Base-by-base conservation (phyloP, 2,888 invertebrate genomes). In the Synergus itoensis region DNA sequence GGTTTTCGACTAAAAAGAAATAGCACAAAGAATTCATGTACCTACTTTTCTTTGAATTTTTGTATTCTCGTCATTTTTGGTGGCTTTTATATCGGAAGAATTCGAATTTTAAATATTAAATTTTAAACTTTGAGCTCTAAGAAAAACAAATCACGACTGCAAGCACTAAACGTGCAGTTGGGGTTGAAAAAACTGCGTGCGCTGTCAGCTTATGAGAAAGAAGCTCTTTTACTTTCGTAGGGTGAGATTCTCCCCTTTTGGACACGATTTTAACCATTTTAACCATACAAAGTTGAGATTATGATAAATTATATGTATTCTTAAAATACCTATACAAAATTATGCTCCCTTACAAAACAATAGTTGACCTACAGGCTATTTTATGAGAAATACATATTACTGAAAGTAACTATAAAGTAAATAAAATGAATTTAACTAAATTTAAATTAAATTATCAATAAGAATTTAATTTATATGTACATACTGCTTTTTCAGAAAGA, bases 111-210 rank as follows among this genome's bases (percentile, higher is more conserved):
- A 3, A 36, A 53, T 4, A 28, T 28, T 69, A 3, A 48, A 1
- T 9, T 9, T 69, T 5, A 1, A 69, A 16, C 14, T 48, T 69
- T 48, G 36, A 36, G 28, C 14, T 7, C 18, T 16, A 28, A n/a
- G 69, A 36, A 48, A 48, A 36, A 28, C 7, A 36, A 48, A 3
- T 11, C 28, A 48, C 48, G 16, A 69, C 28, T 45, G 7, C 18
- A 45, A 67, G 14, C 16, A 28, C 4, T 4, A 9, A 48, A 60
- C 21, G 3, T 60, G 9, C 28, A 45, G 28, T 18, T 57, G 4
- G 69, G 28, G 69, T 48, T 69, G 48, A 69, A 69, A 69, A 69
- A 12, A 45, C 28, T 69, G 69, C 48, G 69, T 69, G 69, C 69
- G 48, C 69, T 48, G 14, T 28, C 16, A 48, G 48, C 48, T 69